Evolutionary conservation across 2,797 vertebrate species (phyloP).

Genomic region (Syndactyla subalaris): DNA sequence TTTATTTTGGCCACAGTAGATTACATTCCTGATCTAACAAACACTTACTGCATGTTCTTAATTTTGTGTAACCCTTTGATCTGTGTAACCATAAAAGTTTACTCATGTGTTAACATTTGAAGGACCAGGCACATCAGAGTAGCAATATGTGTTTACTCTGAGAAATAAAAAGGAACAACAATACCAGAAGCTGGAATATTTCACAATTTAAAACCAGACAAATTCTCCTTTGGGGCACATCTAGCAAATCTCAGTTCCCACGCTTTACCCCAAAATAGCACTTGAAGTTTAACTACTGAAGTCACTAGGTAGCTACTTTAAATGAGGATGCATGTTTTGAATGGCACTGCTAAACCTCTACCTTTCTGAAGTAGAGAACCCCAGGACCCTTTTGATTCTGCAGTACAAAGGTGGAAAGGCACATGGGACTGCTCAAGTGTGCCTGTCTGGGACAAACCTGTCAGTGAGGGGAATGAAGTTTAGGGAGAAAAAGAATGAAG

Average conservation of each 20-base stretch:
- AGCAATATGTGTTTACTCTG: conserved; percentile 48
- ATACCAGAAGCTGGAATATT: conserved; percentile 51
- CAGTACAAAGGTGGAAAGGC: not conserved
- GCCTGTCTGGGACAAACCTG: not conserved
- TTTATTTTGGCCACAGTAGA: conserved; percentile 11
- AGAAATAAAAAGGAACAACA: conserved; percentile 49
- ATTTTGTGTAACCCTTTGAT: conserved; percentile 55
- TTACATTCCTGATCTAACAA: conserved; percentile 14
- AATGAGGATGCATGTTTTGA: not conserved
- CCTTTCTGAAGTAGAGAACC: not conserved
- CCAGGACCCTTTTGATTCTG: not conserved
- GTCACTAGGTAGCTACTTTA: not conserved
- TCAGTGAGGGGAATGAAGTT: not conserved
- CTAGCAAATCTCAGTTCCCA: conserved; percentile 40
- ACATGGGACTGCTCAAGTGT: not conserved
- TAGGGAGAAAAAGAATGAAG: not conserved
- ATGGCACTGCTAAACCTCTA: not conserved
- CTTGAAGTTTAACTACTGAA: conserved; percentile 5
- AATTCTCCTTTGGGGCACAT: conserved; percentile 46
- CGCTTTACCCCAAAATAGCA: not conserved
- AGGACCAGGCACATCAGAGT: not conserved
- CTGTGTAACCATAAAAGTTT: conserved; percentile 27
- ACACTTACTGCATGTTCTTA: conserved; percentile 37
- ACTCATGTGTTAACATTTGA: conserved; percentile 38
- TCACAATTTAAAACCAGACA: conserved; percentile 34